These are phyloP conservation scores for Gila robusta DNA, from an alignment of 2,797 vertebrate genomes.

Conservation along the genomic window DNA sequence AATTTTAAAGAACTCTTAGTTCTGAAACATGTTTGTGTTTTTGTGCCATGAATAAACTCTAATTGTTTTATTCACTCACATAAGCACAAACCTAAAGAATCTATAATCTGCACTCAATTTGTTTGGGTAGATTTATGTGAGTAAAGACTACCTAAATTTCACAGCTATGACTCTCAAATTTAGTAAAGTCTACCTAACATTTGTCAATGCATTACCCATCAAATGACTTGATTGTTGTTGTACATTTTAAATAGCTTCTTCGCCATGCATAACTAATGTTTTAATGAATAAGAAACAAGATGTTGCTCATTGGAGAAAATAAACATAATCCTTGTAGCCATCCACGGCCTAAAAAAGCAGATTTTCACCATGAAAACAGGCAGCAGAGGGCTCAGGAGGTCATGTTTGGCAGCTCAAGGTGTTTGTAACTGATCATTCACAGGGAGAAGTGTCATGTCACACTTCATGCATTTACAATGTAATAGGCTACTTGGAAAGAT, in stretches of 20 bases:
- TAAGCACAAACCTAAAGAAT: background rate
- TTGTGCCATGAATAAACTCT: background rate
- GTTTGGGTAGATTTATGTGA: background rate
- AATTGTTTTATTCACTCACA: background rate
- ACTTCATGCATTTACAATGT: slow-evolving; percentile 17
- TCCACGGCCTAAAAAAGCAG: slow-evolving; percentile 4
- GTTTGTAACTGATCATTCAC: slow-evolving; percentile 48
- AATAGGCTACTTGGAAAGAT: background rate
- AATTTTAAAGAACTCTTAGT: background rate
- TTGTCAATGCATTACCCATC: background rate
- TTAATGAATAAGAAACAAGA: background rate
- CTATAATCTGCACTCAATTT: background rate
- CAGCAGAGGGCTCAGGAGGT: slow-evolving; percentile 44
- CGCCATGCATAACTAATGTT: background rate
- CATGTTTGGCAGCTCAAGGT: slow-evolving; percentile 62
- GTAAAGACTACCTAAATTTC: background rate
- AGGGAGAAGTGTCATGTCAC: background rate
- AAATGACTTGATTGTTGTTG: background rate
- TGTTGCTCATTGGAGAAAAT: background rate
- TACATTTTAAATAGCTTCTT: background rate
- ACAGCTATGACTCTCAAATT: background rate
- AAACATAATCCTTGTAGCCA: background rate
- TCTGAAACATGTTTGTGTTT: background rate
- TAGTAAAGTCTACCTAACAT: background rate
- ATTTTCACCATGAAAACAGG: slow-evolving; percentile 48